A percentile compares a stretch with the other conserved stretches of the same genome.
phyloP scores from a whole-genome alignment of 2,113 vertebrate species.

The Platanista minor region DNA sequence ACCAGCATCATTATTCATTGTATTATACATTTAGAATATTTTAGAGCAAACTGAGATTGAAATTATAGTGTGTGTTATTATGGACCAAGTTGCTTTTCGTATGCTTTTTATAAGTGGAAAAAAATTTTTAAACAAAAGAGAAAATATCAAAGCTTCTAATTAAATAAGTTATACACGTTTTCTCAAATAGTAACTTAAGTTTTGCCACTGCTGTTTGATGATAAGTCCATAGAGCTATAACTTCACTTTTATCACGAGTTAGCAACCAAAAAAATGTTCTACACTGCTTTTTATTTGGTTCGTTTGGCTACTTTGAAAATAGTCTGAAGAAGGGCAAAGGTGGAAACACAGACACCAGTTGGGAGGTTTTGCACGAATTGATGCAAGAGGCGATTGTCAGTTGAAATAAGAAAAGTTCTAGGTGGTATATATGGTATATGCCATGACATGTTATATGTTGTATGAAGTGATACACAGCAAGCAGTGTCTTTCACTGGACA shows the following conservation, averaged over 20 bases:
- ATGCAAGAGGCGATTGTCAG: neutral
- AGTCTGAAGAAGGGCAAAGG: neutral
- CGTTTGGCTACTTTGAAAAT: neutral
- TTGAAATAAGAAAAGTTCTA: neutral
- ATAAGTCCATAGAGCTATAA: neutral
- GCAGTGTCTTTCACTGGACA: neutral
- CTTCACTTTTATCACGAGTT: neutral
- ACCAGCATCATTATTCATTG: neutral
- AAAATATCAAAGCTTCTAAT: neutral
- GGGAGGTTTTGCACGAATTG: neutral
- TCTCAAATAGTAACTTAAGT: slow-evolving; percentile 1
- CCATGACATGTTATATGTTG: neutral
- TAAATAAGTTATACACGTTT: neutral
- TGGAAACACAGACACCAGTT: neutral
- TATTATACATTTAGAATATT: neutral
- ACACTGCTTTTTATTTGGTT: neutral
- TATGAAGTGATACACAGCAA: neutral
- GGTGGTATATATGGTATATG: neutral
- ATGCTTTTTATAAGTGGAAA: neutral
- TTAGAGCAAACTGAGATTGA: neutral
- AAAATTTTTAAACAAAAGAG: neutral
- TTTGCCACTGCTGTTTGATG: neutral
- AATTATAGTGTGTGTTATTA: neutral
- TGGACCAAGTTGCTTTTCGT: neutral
- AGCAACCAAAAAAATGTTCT: neutral